phyloP scores from a whole-genome alignment of 2,113 vertebrate genomes.

The Paratilapia polleni region DNA sequence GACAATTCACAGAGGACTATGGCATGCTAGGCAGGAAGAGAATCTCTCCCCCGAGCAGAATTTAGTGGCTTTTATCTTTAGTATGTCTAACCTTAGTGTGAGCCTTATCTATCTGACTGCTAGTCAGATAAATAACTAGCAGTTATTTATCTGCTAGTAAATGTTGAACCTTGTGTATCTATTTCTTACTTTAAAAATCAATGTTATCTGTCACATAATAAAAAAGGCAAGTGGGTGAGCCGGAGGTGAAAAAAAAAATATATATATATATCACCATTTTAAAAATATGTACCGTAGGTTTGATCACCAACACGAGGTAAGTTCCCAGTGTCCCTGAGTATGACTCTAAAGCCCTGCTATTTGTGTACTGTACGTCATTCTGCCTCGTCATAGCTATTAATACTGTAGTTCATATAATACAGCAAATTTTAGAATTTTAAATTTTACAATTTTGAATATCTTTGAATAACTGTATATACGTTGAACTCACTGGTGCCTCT shows the following conservation, averaged over 20 bases:
- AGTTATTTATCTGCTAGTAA: conserved; percentile 27
- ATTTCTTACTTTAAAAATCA: conserved; percentile 24
- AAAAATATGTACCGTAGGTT: neutral
- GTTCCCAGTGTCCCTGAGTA: neutral
- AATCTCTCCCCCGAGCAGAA: conserved; percentile 44
- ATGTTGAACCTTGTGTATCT: conserved; percentile 12
- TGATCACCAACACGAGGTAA: neutral
- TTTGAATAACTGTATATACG: neutral
- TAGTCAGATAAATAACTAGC: too few species aligned
- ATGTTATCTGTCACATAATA: neutral
- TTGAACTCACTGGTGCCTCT: neutral
- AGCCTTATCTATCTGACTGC: conserved; percentile 25
- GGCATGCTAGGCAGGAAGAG: conserved; percentile 49
- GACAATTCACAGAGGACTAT: conserved; percentile 58
- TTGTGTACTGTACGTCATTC: neutral
- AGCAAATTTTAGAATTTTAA: neutral
- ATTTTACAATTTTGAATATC: neutral
- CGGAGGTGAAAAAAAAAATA: neutral
- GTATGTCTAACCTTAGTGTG: conserved; percentile 57
- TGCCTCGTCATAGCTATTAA: neutral
- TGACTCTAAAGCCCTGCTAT: neutral
- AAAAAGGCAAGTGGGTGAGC: neutral
- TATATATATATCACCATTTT: neutral
- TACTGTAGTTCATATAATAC: neutral
- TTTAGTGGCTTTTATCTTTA: conserved; percentile 68